Evolutionary conservation across 2,113 vertebrate genomes (phyloP), one percentile per base, ranked within the genome.

Genomic region (Sylvietta virens): DNA sequence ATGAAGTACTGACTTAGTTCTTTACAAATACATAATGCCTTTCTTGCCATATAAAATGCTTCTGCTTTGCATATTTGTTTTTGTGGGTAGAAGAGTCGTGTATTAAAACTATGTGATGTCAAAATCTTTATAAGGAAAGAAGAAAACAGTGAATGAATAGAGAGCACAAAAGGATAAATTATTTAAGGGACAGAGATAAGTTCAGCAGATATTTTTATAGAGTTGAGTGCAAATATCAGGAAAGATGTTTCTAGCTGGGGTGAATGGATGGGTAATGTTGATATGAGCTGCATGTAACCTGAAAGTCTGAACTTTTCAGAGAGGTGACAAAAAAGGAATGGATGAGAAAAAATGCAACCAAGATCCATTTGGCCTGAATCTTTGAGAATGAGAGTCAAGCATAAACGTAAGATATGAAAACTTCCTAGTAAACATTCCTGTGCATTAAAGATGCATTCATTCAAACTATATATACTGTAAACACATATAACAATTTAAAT

Each of bases 11-110:
- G 16, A 64, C 24, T 70, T 54, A 28, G n/a, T 26, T 30, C 27
- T 78, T 72, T 37, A 44, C 19, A 78, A 89, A 58, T 11, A 58
- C 19, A 6, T 69, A 16, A 58, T 28, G 24, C 24, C 13, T 81
- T 73, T 81, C 37, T 71, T 84, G 39, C 15, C 7, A 30, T 54
- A 37, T 40, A 51, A 73, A 91, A 53, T 0, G 0, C 8, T 72
- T 6, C 44, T 51, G 24, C 19, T 78, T 72, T 61, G 11, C 11
- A 11, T 64, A 21, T 58, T 66, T 77, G 30, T 78, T 23, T 78
- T 50, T 67, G 16, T 51, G 31, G 6, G 12, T 62, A 44, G 47
- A 79, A 81, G 2, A 50, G 14, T 17, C 0, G 0, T 11, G 5
- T 31, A 51, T 44, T 6, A 58, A 58, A 79, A 56, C 10, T 23